Evolutionary conservation across 2,113 vertebrate species (phyloP).

Genomic region (Prochilodus magdalenae): DNA sequence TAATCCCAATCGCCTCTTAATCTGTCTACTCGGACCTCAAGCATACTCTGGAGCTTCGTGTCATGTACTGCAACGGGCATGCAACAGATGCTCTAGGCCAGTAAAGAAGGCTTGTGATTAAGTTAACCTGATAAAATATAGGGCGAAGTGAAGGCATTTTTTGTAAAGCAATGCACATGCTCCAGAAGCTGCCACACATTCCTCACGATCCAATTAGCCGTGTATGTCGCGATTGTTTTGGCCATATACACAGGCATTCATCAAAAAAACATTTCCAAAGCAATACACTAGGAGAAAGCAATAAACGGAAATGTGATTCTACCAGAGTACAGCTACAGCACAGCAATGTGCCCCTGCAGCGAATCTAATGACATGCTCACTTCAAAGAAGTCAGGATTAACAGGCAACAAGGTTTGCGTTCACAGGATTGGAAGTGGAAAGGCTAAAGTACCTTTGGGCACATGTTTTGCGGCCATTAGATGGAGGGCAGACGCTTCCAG

Average conservation of each 20-base stretch:
- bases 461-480: background rate
- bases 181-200: slow-evolving; percentile 18
- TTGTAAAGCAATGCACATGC: background rate
- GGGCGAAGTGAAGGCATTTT: background rate
- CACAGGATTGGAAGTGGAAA: background rate
- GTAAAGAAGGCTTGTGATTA: slow-evolving; percentile 4
- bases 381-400: slow-evolving; percentile 12
- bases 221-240: slow-evolving; percentile 27
- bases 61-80: background rate
- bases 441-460: background rate
- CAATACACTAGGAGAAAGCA: slow-evolving; percentile 42
- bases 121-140: background rate
- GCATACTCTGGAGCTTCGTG: background rate
- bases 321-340: slow-evolving; percentile 13
- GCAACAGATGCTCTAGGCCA: slow-evolving; percentile 5
- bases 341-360: background rate
- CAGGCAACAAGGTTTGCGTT: background rate
- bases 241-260: slow-evolving; percentile 33
- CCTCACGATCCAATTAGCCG: slow-evolving; percentile 26
- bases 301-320: slow-evolving; percentile 29
- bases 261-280: slow-evolving; percentile 50
- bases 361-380: slow-evolving; percentile 33
- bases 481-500: background rate
- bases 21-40: background rate
- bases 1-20: slow-evolving; percentile 9